phyloP scores from a whole-genome alignment of 2,797 vertebrate species.

The Pygocentrus nattereri region DNA sequence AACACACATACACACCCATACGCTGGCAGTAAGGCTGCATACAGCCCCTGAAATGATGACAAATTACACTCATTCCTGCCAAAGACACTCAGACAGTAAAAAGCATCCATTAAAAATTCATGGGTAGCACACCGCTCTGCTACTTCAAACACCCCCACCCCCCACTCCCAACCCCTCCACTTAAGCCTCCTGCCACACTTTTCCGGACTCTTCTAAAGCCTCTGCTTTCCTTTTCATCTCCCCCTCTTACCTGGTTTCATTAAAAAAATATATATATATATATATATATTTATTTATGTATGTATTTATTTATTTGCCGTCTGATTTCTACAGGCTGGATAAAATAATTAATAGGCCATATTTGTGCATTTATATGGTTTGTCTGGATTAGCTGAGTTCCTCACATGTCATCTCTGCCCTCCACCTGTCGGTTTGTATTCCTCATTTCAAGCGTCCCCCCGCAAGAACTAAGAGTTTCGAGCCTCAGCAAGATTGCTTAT shows the following conservation, averaged over 20 bases:
- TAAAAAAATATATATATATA: too few relatives aligned
- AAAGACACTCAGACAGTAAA: slow-evolving; percentile 80
- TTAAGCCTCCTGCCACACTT: slow-evolving; percentile 66
- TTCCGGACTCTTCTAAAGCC: slow-evolving; percentile 62
- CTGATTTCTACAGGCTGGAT: slow-evolving; percentile 58
- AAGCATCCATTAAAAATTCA: slow-evolving; percentile 83
- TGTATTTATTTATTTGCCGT: slow-evolving; percentile 32
- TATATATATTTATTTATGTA: too few relatives aligned
- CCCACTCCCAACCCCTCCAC: slow-evolving; percentile 65
- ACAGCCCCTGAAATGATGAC: slow-evolving; percentile 72
- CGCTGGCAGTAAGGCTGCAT: slow-evolving; percentile 56
- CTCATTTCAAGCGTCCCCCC: background rate
- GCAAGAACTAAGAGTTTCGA: slow-evolving; percentile 47
- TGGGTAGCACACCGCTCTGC: slow-evolving; percentile 66
- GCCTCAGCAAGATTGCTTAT: slow-evolving; percentile 55
- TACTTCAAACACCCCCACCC: slow-evolving; percentile 73
- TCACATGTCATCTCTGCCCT: background rate
- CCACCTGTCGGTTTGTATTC: background rate
- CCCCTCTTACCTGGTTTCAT: slow-evolving; percentile 53
- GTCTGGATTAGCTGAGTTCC: slow-evolving; percentile 19
- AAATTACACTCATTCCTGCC: slow-evolving; percentile 74
- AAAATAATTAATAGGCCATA: slow-evolving; percentile 19
- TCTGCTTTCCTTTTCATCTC: slow-evolving; percentile 60
- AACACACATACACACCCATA: slow-evolving; percentile 40
- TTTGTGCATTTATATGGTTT: slow-evolving; percentile 53